Evolutionary conservation across 2,797 vertebrate genomes (phyloP), one percentile per base, ranked within the genome.

Genomic region (Siniperca scherzeri): DNA sequence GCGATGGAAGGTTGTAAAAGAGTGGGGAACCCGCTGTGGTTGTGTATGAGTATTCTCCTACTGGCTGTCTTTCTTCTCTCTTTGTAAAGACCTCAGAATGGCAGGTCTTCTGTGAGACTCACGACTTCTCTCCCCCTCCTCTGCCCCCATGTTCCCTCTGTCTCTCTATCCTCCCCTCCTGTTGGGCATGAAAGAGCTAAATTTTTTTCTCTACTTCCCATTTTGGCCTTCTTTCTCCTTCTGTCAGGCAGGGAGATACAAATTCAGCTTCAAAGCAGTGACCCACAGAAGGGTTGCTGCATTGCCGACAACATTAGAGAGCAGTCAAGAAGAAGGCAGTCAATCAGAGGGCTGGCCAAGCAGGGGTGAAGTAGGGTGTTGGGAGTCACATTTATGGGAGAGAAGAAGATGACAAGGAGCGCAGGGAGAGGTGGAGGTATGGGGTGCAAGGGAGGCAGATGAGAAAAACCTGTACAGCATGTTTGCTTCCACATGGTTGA

Each of bases 221-320:
- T 80, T 83, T 83, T 57, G 74, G 64, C 73, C 78, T 65, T 59
- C 25, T 25, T 64, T 80, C 75, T 56, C 52, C 64, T 70, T 60
- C 88, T 86, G 83, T 89, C 88, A 90, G 83, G 16, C 87, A 74
- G 62, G 38, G 59, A 85, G 69, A 81, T 73, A 42, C 77, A 86
- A 77, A 75, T 88, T 92, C 80, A 81, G 44, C 81, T 74, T 74
- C 64, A 82, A 89, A 89, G 89, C 92, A 85, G 59, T 89, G 92
- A 93, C 87, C 92, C 90, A 48, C 66, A 16, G 77, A 78, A 66
- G 55, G 81, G 74, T 72, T 76, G 82, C 81, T 70, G 70, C 76
- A 56, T 88, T 87, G 59, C 74, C 69, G 73, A 87, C 88, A 89
- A 88, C 65, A 85, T 74, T 60, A 72, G 46, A 81, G 86, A 82